Conservation (phyloP, 2,888 invertebrate species). For the Yponomeuta cagnagella region DNA sequence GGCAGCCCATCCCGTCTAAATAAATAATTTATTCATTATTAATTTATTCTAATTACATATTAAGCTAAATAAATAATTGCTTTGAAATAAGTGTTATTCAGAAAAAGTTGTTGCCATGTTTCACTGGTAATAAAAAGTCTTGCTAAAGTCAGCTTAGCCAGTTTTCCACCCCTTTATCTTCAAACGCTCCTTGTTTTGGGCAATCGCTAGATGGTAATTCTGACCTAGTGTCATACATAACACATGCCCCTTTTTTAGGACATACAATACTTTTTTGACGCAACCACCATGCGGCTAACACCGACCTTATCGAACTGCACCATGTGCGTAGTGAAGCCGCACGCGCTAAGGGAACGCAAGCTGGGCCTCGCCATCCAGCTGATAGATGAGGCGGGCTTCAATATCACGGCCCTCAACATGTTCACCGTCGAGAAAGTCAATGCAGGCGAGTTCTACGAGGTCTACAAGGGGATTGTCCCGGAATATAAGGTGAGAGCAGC, state of each 20-base stretch:
- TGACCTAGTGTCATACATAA: no score
- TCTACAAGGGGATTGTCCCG: slow-evolving; percentile 91
- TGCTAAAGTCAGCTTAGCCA: no score
- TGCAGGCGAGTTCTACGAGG: slow-evolving; percentile 94
- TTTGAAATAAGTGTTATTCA: no score
- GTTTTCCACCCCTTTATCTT: no score
- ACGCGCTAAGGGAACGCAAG: slow-evolving; percentile 85
- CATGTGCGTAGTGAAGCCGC: slow-evolving; percentile 92
- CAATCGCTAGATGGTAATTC: no score
- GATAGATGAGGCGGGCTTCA: slow-evolving; percentile 85
- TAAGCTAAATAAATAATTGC: no score
- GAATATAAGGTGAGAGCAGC: slow-evolving; percentile 79
- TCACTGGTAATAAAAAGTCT: no score
- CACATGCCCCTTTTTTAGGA: slow-evolving; percentile 51
- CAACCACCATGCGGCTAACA: slow-evolving; percentile 63
- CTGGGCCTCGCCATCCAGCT: slow-evolving; percentile 80
- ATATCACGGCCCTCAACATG: slow-evolving; percentile 87
- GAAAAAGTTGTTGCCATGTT: no score
- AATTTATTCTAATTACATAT: no score
- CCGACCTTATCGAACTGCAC: slow-evolving; percentile 81
- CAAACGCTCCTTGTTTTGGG: background rate
- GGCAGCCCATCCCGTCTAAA: no score
- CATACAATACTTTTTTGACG: slow-evolving; percentile 79
- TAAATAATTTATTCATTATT: no score
- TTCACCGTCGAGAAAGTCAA: slow-evolving; percentile 86